phyloP scores from a whole-genome alignment of 2,113 vertebrate genomes.

The Xenopus tropicalis region DNA sequence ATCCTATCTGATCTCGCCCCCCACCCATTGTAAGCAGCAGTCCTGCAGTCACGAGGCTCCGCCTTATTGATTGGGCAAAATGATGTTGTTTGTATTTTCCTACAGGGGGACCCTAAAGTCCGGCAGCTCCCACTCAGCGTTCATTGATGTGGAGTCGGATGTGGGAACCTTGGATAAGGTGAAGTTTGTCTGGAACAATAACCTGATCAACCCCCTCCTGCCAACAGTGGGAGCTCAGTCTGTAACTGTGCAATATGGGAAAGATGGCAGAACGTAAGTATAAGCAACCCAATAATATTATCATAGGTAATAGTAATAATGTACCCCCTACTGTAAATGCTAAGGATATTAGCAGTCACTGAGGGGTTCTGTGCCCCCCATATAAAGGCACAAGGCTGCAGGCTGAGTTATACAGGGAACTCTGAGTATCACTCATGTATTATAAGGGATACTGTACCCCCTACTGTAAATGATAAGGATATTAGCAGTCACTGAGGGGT shows the following conservation, averaged over 20 bases:
- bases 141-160: constrained; percentile 64
- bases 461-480: no score
- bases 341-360: not conserved
- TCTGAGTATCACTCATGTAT: no score
- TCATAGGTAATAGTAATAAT: not conserved
- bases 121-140: constrained; percentile 59
- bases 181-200: constrained; percentile 86
- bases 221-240: constrained; percentile 72
- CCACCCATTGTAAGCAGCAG: no score
- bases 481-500: no score
- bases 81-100: no score
- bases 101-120: constrained; percentile 61
- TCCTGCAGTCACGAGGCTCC: no score
- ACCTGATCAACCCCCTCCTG: constrained; percentile 61
- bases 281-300: not conserved
- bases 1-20: no score
- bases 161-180: constrained; percentile 67
- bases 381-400: no score
- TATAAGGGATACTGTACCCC: no score
- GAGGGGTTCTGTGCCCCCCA: no score
- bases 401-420: no score
- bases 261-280: constrained; percentile 59
- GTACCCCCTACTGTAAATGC: not conserved
- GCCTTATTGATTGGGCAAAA: no score
- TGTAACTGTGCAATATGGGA: constrained; percentile 61